Evolutionary conservation across 2,113 vertebrate species (phyloP), one percentile per base, ranked within the genome.

Genomic region (Athene cunicularia): DNA sequence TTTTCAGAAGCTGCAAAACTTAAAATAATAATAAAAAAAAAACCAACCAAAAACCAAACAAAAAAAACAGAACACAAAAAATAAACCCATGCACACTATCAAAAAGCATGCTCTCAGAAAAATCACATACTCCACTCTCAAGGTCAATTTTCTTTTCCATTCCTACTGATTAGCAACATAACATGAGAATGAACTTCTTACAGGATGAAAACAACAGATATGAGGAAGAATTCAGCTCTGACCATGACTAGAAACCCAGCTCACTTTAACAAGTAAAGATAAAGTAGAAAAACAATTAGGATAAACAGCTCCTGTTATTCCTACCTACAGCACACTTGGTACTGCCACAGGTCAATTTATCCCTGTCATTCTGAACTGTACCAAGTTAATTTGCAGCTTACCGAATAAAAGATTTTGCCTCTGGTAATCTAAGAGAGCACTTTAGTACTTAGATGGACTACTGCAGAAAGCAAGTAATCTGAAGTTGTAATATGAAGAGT

Each of bases 181-280:
- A 60, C 35, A 58, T 3, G 5, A 92, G 14, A 75, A 2, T 80
- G n/a, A 81, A 60, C 5, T 67, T 71, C 50, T 45, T 32, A 33
- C 7, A 28, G 12, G 24, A 66, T 0, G 0, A 58, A 9, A 84
- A 21, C 35, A 64, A 64, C 2, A 68, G 35, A 33, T n/a, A 58
- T 0, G 32, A 90, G n/a, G n/a, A 81, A 79, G 4, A 79, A 75
- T 63, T 85, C 56, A 79, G 62, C 71, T 93, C 66, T 39, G 47
- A 33, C 21, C 35, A 56, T 11, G 22, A 58, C 27, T 73, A 52
- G 19, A 52, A 91, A 41, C 21, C 33, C 17, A 10, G 7, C 16
- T 85, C 12, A 47, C 87, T 93, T 71, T 77, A 91, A 71, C 19
- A 64, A 32, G 58, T 63, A 77, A 60, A 76, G 30, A 73, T 33